phyloP scores from a whole-genome alignment of 2,797 vertebrate genomes.

The Agapornis canus region DNA sequence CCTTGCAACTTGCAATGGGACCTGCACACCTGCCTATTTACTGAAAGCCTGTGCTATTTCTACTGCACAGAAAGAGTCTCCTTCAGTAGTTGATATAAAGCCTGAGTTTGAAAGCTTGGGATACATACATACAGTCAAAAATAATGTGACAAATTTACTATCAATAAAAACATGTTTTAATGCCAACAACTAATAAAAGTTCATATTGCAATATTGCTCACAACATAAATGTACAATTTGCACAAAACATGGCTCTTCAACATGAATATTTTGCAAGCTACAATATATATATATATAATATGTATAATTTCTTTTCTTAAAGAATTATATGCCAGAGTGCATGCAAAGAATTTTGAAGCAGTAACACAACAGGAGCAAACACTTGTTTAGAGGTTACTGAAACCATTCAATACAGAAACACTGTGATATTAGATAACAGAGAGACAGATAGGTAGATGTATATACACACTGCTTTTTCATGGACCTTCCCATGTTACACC shows the following conservation, averaged over 20 bases:
- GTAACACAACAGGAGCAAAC: conserved; percentile 65
- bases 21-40: background rate
- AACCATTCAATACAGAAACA: conserved; percentile 68
- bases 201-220: conserved; percentile 63
- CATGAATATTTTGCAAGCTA: conserved; percentile 71
- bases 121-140: background rate
- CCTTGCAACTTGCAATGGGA: background rate
- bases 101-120: conserved; percentile 34
- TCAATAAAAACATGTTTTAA: conserved; percentile 62
- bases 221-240: conserved; percentile 72
- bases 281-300: conserved; percentile 62
- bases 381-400: conserved; percentile 67
- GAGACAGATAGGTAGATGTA: conserved; percentile 34
- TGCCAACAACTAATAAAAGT: conserved; percentile 62
- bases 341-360: conserved; percentile 68
- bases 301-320: conserved; percentile 54
- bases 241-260: conserved; percentile 71
- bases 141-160: conserved; percentile 28
- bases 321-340: conserved; percentile 65
- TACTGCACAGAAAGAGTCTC: background rate
- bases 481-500: conserved; percentile 1
- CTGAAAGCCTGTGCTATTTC: conserved; percentile 15
- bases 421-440: conserved; percentile 38
- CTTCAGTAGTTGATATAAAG: conserved; percentile 27
- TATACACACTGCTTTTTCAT: conserved; percentile 47